Conservation (phyloP, 2,113 vertebrate species). For the Tiliqua scincoides region DNA sequence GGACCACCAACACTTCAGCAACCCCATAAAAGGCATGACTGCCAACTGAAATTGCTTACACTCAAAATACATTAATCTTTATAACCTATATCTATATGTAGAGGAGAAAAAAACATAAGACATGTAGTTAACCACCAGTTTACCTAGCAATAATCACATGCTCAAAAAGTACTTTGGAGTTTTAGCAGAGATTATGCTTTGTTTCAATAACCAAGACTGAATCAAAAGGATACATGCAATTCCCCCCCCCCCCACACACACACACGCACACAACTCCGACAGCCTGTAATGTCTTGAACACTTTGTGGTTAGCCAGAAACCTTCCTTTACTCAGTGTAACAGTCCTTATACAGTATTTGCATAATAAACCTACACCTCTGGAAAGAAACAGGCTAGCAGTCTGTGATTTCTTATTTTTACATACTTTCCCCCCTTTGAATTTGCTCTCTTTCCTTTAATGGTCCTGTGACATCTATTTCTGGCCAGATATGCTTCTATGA, state of each 20-base stretch:
- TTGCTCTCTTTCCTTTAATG: constrained; percentile 53
- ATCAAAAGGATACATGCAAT: background rate
- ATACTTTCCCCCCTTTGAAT: constrained; percentile 37
- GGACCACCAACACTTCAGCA: no score
- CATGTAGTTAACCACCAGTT: background rate
- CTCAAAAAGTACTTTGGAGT: background rate
- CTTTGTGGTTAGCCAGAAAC: background rate
- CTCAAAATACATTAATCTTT: no score
- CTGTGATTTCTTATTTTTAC: constrained; percentile 42
- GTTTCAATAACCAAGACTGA: background rate
- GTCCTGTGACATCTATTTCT: constrained; percentile 51
- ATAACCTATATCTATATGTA: no score
- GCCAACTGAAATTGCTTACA: no score
- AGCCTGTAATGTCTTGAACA: background rate
- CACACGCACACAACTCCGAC: no score
- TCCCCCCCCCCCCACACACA: no score
- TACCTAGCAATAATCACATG: rapidly evolving
- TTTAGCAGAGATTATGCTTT: background rate
- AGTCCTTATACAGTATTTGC: constrained; percentile 27
- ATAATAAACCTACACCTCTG: background rate
- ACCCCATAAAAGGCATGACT: no score
- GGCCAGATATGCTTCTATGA: constrained; percentile 30
- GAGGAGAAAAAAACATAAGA: no score
- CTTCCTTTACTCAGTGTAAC: background rate
- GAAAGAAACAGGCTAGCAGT: constrained; percentile 5